A percentile compares a stretch with the other conserved stretches of the same genome.
Conservation (phyloP, 2,888 invertebrate genomes). For the Trissolcus brochymenae region DNA sequence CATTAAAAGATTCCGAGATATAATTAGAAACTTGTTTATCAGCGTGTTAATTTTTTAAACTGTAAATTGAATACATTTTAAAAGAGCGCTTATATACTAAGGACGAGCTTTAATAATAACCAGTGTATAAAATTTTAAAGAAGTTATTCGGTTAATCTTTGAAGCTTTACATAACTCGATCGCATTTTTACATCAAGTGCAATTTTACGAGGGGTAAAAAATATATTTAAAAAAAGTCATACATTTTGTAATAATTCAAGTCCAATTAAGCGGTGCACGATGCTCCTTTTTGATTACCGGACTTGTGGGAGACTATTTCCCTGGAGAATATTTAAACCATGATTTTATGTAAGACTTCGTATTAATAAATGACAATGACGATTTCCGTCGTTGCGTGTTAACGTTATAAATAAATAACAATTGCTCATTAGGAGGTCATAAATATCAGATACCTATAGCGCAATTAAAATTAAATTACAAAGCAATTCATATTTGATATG, state of each 20-base stretch:
- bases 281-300: conserved; percentile 32
- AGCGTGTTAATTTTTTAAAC: conserved; percentile 19
- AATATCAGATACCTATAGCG: conserved; percentile 32
- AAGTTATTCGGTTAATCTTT: conserved; percentile 50
- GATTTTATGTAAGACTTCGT: conserved; percentile 41
- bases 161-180: conserved; percentile 48
- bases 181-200: conserved; percentile 15
- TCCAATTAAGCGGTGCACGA: conserved; percentile 46
- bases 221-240: neutral
- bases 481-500: conserved; percentile 25
- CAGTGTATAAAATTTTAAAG: conserved; percentile 43
- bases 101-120: conserved; percentile 16
- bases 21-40: conserved; percentile 21
- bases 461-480: conserved; percentile 42
- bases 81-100: conserved; percentile 31
- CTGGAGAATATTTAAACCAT: conserved; percentile 28
- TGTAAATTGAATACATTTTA: conserved; percentile 45
- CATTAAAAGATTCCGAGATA: conserved; percentile 7
- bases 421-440: conserved; percentile 25
- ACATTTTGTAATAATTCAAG: conserved; percentile 31
- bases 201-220: neutral
- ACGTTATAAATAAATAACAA: conserved; percentile 39
- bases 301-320: conserved; percentile 34
- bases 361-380: conserved; percentile 42
- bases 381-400: conserved; percentile 31